Base-by-base conservation (phyloP, 2,113 vertebrate species). In the Carassius auratus region DNA sequence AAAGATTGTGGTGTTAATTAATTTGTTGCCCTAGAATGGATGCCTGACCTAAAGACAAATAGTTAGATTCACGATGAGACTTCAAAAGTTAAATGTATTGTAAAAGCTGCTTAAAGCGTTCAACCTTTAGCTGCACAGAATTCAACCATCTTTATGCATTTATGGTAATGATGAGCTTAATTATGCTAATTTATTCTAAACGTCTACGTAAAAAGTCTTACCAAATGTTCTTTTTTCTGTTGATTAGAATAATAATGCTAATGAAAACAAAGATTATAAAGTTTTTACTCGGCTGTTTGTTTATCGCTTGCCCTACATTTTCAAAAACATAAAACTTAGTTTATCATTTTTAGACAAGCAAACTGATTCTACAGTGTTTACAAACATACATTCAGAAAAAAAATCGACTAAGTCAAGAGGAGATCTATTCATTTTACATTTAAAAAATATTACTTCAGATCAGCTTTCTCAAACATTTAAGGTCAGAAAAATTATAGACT, bases 131-230 rank as follows among this genome's bases (percentile, higher is more conserved):
- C 61, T 57, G 59, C 52, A 74, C 84, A 13, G 76, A 76, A 80
- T 50, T 80, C 74, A 85, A 80, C 78, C 74, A 89, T 87, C 87
- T 90, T 87, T 88, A 89, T 87, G 87, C 84, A 89, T 84, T 85
- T 89, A 90, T 90, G 87, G 82, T 89, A 84, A 91, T 90, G 74
- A 57, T 38, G n/a, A 62, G 69, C 87, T 85, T 87, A 38, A 80
- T 81, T 64, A 78, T 73, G 76, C 78, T 52, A 81, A 86, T 52
- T 71, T 64, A 71, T 85, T 86, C 78, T 33, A 48, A 78, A 85
- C 76, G 74, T 76, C n/a, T 64, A 55, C 55, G 69, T 85, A 89
- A 87, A 84, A 66, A 87, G 84, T 79, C 19, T 61, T 59, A 73
- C 64, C 52, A 85, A 80, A 42, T 82, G 80, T 82, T 82, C 64